A percentile compares a stretch with the other conserved stretches of the same genome.
These are phyloP conservation scores for Alectura lathami DNA, from an alignment of 2,113 vertebrate genomes.

Conservation along the genomic window DNA sequence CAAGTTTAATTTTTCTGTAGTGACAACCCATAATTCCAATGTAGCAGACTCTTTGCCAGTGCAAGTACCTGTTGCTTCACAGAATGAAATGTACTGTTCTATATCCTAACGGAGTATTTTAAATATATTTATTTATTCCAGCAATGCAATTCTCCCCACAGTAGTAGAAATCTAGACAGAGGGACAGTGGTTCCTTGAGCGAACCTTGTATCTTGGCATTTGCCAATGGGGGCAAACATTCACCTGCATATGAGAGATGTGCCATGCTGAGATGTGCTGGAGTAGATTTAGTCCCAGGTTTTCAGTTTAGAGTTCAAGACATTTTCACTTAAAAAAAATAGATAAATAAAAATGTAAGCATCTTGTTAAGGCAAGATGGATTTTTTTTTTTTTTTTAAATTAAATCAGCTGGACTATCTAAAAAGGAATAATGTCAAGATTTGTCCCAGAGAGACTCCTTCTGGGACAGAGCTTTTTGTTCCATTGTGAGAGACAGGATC, in stretches of 20 bases:
- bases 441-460: not conserved
- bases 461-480: constrained; percentile 15
- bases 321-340: not conserved
- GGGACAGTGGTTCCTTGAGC: not conserved
- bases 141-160: not conserved
- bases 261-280: not conserved
- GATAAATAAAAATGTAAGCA: too few relatives aligned
- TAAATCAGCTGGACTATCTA: not conserved
- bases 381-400: rapidly evolving
- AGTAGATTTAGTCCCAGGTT: not conserved
- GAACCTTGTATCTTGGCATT: not conserved
- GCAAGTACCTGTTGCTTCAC: not conserved
- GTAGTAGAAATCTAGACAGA: not conserved
- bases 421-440: not conserved
- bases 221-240: not conserved
- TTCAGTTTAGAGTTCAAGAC: not conserved
- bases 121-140: not conserved
- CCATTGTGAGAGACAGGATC: constrained; percentile 7
- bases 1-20: not conserved
- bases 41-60: not conserved
- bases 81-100: not conserved
- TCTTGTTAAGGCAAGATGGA: not conserved
- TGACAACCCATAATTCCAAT: not conserved
- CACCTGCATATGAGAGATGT: not conserved
- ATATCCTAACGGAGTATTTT: not conserved